Conservation (phyloP, 2,888 invertebrate genomes). For the Calephelis perditalis region DNA sequence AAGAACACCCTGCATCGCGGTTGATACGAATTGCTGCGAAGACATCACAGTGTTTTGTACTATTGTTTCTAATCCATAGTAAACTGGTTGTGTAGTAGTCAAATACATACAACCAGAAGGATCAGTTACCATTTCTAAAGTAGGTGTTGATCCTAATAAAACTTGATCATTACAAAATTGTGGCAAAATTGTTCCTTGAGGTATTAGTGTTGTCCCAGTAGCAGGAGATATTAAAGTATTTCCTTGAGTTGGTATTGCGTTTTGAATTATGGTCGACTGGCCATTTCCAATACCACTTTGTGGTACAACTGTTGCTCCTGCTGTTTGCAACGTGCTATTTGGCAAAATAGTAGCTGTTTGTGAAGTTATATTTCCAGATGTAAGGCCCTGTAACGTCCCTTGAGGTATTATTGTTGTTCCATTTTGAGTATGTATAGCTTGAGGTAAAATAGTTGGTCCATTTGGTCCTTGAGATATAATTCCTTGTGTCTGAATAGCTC, state of each 20-base stretch:
- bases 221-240: conserved; percentile 70
- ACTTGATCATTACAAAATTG: conserved; percentile 80
- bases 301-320: conserved; percentile 62
- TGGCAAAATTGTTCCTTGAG: conserved; percentile 76
- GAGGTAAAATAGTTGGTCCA: conserved; percentile 80
- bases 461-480: conserved; percentile 74
- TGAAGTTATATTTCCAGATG: conserved; percentile 55
- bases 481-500: conserved; percentile 72
- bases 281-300: conserved; percentile 72
- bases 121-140: conserved; percentile 81
- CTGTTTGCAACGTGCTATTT: conserved; percentile 60
- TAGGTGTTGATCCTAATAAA: conserved; percentile 79
- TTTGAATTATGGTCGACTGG: conserved; percentile 70
- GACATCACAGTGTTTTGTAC: conserved; percentile 94
- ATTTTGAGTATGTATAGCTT: conserved; percentile 76
- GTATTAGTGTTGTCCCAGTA: conserved; percentile 79
- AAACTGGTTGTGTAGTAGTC: conserved; percentile 85
- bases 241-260: conserved; percentile 73
- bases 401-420: conserved; percentile 82
- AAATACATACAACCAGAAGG: conserved; percentile 78
- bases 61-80: conserved; percentile 90
- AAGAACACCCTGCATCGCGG: conserved; percentile 87
- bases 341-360: conserved; percentile 61
- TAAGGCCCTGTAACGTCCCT: conserved; percentile 67
- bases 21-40: conserved; percentile 91